These are phyloP conservation scores for Chrysodeixis includens DNA, from an alignment of 2,888 invertebrate genomes.

Conservation along the genomic window DNA sequence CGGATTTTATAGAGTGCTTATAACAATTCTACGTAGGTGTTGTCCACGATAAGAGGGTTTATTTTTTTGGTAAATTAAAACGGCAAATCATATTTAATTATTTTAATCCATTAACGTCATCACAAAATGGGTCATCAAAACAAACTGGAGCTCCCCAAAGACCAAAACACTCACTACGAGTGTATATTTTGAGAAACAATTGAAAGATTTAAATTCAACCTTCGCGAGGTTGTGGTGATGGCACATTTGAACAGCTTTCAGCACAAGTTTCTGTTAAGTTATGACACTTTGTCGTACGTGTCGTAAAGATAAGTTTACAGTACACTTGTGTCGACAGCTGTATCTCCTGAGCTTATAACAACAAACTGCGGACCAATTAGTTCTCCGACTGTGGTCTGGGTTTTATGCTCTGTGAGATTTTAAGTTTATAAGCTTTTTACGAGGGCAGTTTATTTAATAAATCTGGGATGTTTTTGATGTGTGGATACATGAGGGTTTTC, in stretches of 20 bases:
- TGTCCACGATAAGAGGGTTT: too few species aligned
- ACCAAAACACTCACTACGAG: neutral
- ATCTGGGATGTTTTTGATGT: too few species aligned
- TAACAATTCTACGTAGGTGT: too few species aligned
- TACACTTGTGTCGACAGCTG: neutral
- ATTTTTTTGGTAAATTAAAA: too few species aligned
- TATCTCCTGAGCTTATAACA: neutral
- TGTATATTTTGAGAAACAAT: neutral
- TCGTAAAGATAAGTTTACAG: neutral
- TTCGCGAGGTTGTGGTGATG: neutral
- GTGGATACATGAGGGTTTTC: too few species aligned
- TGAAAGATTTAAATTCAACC: neutral
- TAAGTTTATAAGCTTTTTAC: neutral
- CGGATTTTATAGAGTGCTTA: too few species aligned
- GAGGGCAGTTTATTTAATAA: neutral
- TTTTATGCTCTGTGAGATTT: neutral
- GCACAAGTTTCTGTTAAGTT: constrained; percentile 2
- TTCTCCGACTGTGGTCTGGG: neutral
- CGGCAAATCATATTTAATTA: too few species aligned
- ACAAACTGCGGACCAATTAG: neutral
- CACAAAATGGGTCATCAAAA: too few species aligned
- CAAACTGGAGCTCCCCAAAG: too few species aligned
- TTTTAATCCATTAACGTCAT: too few species aligned
- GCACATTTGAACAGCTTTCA: constrained; percentile 4
- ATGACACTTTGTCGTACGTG: constrained; percentile 1